phyloP scores from a whole-genome alignment of 2,797 vertebrate genomes.

The Triplophysa yarkandensis region DNA sequence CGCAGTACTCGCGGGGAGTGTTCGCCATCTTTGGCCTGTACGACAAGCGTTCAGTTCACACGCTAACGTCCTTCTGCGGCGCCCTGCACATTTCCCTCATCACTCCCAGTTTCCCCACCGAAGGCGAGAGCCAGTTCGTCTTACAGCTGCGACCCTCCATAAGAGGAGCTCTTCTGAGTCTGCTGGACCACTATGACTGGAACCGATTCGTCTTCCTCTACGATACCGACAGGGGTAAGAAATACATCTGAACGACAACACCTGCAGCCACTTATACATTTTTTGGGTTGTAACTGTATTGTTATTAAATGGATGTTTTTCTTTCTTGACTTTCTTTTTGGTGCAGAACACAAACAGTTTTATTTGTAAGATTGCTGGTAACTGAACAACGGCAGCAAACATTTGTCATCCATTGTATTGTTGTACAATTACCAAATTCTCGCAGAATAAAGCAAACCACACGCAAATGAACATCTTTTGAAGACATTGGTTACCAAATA shows the following conservation, averaged over 20 bases:
- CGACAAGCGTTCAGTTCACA: constrained; percentile 98
- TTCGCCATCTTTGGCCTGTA: constrained; percentile 99
- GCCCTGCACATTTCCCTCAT: constrained; percentile 98
- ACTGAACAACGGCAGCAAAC: too few species aligned
- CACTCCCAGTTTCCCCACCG: constrained; percentile 95
- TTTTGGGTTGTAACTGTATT: too few species aligned
- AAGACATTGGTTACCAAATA: too few species aligned
- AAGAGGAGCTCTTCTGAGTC: constrained; percentile 89
- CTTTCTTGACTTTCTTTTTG: too few species aligned
- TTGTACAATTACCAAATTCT: too few species aligned
- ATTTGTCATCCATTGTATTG: too few species aligned
- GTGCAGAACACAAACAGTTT: too few species aligned
- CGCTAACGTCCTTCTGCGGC: constrained; percentile 98
- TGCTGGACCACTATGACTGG: constrained; percentile 97
- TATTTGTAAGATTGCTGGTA: too few species aligned
- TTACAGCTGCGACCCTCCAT: constrained; percentile 94
- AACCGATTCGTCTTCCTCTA: constrained; percentile 98
- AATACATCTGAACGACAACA: background rate
- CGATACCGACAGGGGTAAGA: constrained; percentile 94
- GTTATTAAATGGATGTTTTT: too few species aligned
- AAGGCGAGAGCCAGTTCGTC: constrained; percentile 96
- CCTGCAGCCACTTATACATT: background rate
- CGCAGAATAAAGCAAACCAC: too few species aligned
- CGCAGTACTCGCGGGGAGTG: constrained; percentile 95
- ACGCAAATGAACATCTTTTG: too few species aligned